A percentile compares a stretch with the other conserved stretches of the same genome.
Evolutionary conservation across 2,113 vertebrate genomes (phyloP).

Genomic region (Epinephelus moara): DNA sequence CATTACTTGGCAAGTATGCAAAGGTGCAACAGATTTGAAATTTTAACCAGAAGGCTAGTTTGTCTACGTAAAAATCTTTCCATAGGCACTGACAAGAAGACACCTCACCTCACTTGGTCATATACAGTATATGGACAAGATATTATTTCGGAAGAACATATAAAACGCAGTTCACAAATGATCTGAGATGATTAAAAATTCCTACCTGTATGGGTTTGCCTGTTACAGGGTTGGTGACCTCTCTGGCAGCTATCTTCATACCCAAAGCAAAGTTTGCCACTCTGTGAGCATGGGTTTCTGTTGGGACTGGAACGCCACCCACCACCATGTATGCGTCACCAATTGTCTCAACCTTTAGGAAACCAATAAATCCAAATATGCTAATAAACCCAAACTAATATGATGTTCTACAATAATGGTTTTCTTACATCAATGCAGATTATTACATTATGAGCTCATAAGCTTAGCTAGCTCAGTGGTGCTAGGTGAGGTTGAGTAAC

Average conservation of each 20-base stretch:
- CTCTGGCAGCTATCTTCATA: constrained; percentile 82
- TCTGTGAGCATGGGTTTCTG: constrained; percentile 75
- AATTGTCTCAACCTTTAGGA: constrained; percentile 83
- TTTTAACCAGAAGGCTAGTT: no score
- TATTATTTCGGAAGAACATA: background rate
- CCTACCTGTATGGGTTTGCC: constrained; percentile 82
- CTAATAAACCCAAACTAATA: no score
- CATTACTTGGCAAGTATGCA: background rate
- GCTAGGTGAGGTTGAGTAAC: no score
- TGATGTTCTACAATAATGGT: no score
- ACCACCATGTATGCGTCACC: constrained; percentile 87
- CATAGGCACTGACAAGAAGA: no score
- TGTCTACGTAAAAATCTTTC: no score
- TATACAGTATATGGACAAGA: background rate
- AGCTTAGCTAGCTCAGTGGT: no score
- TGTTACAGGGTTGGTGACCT: constrained; percentile 82
- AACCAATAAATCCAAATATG: background rate
- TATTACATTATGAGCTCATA: no score
- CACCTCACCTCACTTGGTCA: no score
- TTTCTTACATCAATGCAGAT: no score
- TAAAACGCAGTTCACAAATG: background rate
- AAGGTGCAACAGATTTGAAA: background rate
- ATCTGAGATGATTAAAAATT: background rate
- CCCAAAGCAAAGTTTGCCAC: constrained; percentile 86
- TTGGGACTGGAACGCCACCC: constrained; percentile 79